Evolutionary conservation across 2,888 invertebrate species (phyloP).

Genomic region (Octodonta nipae): DNA sequence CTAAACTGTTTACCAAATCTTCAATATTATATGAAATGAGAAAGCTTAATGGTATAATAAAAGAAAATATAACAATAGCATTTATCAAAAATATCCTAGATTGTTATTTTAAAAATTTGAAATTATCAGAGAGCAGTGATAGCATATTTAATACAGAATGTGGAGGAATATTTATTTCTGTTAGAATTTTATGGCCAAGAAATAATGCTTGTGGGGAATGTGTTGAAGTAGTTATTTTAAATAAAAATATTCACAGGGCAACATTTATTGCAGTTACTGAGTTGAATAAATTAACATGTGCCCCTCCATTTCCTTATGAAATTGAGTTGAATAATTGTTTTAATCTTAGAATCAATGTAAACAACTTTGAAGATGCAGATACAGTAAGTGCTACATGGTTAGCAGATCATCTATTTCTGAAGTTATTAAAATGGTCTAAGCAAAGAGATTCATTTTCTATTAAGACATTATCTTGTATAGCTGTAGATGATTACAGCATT

Average conservation of each 20-base stretch:
- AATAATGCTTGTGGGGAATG: conserved; percentile 21
- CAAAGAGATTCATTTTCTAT: conserved; percentile 26
- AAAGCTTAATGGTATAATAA: conserved; percentile 21
- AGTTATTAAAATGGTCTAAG: conserved; percentile 50
- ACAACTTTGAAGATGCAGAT: conserved; percentile 34
- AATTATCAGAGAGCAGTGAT: conserved; percentile 16
- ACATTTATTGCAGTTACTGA: conserved; percentile 39
- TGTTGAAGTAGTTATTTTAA: conserved; percentile 30
- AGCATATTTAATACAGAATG: conserved; percentile 15
- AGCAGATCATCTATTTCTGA: conserved; percentile 41
- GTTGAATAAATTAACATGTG: conserved; percentile 29
- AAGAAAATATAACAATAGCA: conserved; percentile 21
- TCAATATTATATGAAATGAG: conserved; percentile 29
- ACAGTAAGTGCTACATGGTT: conserved; percentile 40
- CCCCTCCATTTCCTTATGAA: conserved; percentile 40
- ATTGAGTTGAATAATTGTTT: conserved; percentile 23
- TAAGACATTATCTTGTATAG: conserved; percentile 51
- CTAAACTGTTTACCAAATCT: conserved; percentile 23
- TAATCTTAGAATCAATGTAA: conserved; percentile 32
- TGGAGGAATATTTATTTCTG: conserved; percentile 29
- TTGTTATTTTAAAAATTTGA: conserved; percentile 23
- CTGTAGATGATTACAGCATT: conserved; percentile 53
- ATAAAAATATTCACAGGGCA: conserved; percentile 32
- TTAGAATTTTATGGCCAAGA: conserved; percentile 36
- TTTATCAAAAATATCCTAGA: conserved; percentile 25